Evolutionary conservation across 2,888 invertebrate genomes (phyloP).

Genomic region (Chorisops tibialis): DNA sequence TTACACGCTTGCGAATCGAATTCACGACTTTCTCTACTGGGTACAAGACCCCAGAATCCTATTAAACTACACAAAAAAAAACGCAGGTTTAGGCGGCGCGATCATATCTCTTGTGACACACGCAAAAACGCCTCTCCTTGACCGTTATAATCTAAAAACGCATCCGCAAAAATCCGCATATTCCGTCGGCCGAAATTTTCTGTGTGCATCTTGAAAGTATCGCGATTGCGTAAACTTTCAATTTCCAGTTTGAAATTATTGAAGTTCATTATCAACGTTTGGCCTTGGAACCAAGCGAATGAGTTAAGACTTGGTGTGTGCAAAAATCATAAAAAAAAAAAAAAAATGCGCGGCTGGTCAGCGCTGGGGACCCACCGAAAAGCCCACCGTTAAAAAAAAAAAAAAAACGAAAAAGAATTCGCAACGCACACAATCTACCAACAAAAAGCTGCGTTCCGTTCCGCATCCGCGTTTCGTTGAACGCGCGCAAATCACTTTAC

Average conservation of each 20-base stretch:
- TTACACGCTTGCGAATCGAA: too few species aligned
- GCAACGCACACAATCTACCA: background rate
- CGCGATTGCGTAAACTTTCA: constrained; percentile 19
- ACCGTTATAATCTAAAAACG: too few species aligned
- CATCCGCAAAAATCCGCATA: too few species aligned
- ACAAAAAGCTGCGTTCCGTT: background rate
- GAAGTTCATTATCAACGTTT: constrained; percentile 18
- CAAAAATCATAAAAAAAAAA: constrained; percentile 9
- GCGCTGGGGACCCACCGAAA: background rate
- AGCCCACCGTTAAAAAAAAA: background rate
- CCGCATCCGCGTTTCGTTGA: background rate
- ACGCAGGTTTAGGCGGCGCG: too few species aligned
- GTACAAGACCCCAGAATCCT: too few species aligned
- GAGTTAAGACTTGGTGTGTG: constrained; percentile 2
- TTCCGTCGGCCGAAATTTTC: too few species aligned
- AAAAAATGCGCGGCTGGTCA: background rate
- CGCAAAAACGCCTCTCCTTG: too few species aligned
- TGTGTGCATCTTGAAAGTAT: background rate
- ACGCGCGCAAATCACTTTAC: background rate
- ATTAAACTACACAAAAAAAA: too few species aligned
- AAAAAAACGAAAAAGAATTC: constrained; percentile 1
- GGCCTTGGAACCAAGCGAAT: constrained; percentile 4
- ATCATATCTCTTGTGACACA: too few species aligned
- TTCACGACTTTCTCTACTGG: too few species aligned
- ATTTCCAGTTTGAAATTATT: constrained; percentile 17